Base-by-base conservation (phyloP, 2,113 vertebrate species). In the Morone saxatilis region DNA sequence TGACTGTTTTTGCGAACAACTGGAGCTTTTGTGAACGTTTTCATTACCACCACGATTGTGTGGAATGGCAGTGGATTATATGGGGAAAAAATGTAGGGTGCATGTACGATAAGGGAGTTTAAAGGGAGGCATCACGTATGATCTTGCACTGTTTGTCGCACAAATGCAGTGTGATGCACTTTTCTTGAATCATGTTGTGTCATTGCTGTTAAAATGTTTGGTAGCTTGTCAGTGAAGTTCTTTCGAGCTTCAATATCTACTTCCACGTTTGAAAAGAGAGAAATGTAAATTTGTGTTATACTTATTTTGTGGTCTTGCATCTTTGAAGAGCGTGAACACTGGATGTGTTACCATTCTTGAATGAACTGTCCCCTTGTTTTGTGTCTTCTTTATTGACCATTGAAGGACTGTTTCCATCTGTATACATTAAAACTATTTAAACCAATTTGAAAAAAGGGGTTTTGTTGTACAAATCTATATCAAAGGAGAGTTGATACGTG, bases 341-440 rank as follows among this genome's bases (percentile, higher is more conserved):
- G 77, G 79, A 80, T 76, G 73, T 86, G 60, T 91, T 80, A 25
- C 43, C 75, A 73, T 81, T 47, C 62, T 78, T 31, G 63, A 69
- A 54, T 71, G 56, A 88, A 60, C 48, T 61, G 31, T 62, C 81
- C 67, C 72, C 71, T 40, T 61, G 10, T 69, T 87, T 76, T 53
- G 60, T 83, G 84, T 85, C 40, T 69, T 83, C 83, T 82, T 82
- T 76, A 65, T 22, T 67, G 20, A 81, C 13, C 14, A 80, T 80
- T 65, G 38, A 85, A 78, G 65, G 57, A 82, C 31, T 75, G 74
- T 80, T 86, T 84, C 51, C 45, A 41, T 85, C 82, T 76, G 65
- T 83, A 78, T 41, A 61, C 83, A 94, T 89, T 90, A 89, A 92
- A 94, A 83, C 12, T 69, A 78, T 88, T 89, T 72, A 85, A 91